Percentiles rank a stretch among this genome's conserved stretches.
Conservation (phyloP, 2,797 vertebrate genomes). For the Neopelma chrysocephalum region DNA sequence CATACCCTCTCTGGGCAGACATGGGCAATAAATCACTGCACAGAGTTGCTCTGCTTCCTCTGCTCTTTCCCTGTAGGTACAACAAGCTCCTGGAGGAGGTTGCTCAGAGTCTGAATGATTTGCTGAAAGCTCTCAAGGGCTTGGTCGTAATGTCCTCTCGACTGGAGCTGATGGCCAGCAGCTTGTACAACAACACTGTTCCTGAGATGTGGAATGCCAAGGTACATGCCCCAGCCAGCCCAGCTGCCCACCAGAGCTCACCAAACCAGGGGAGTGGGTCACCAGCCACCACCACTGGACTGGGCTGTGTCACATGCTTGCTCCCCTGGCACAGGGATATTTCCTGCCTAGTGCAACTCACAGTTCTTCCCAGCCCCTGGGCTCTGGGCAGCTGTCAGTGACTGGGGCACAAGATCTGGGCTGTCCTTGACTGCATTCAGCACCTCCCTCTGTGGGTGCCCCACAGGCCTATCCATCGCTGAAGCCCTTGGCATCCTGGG, state of each 20-base stretch:
- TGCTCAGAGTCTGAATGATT: slow-evolving; percentile 80
- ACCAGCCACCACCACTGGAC: not conserved
- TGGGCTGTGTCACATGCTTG: not conserved
- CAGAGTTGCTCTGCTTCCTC: not conserved
- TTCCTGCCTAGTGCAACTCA: not conserved
- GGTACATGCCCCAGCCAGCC: slow-evolving; percentile 27
- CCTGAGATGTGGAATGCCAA: slow-evolving; percentile 89
- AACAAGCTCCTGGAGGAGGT: slow-evolving; percentile 85
- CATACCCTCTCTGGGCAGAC: not conserved
- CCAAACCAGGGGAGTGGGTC: not conserved
- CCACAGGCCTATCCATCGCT: slow-evolving; percentile 87
- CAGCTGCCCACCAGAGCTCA: not conserved
- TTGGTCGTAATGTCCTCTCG: slow-evolving; percentile 91
- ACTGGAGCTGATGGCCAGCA: slow-evolving; percentile 88
- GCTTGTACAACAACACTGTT: slow-evolving; percentile 87
- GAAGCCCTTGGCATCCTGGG: slow-evolving; percentile 90
- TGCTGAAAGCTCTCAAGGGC: slow-evolving; percentile 90
- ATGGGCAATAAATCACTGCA: accelerated
- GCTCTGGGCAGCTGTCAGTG: not conserved
- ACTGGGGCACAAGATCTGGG: not conserved
- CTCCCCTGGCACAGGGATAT: not conserved
- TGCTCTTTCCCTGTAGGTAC: slow-evolving; percentile 77
- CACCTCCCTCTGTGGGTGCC: not conserved
- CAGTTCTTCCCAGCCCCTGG: not conserved
- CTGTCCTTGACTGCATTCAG: not conserved